Evolutionary conservation across 2,113 vertebrate species (phyloP), one percentile per base, ranked within the genome.

Genomic region (Lepisosteus oculatus): DNA sequence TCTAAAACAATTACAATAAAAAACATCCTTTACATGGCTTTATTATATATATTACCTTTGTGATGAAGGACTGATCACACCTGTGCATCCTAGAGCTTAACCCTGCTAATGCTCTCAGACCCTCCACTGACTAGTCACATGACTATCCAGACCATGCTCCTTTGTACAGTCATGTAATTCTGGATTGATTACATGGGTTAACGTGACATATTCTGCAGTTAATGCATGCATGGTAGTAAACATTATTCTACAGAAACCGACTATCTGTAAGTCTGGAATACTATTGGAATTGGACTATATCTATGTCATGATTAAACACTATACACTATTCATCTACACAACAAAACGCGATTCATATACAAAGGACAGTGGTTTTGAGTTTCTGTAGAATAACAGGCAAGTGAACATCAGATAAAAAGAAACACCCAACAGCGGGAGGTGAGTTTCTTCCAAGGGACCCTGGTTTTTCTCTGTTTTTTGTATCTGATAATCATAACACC

Each of bases 111-210:
- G 17, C 70, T 6, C 47, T 51, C 45, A 43, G 71, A 54, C 44
- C 51, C 29, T 55, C 65, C 55, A 56, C n/a, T 45, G 55, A 41
- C 41, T 56, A 65, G 44, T 55, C 42, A 79, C 83, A 82, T 80
- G 75, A 80, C 74, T 63, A 66, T 65, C 61, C 44, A 65, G n/a
- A 65, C 43, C 69, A 71, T 66, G 65, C 68, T 43, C 17, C 42
- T 43, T 11, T 51, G 55, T 43, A 29, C 12, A 56, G 63, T 42
- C 81, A 83, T 82, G 79, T 85, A 85, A 85, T 80, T 68, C 67
- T 65, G 68, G 13, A 14, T 4, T 6, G 66, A 75, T 85, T 82
- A 78, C 73, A 79, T 79, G 71, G 76, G 64, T 54, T 56, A 55
- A 43, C 65, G 61, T 42, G 65, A 63, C 8, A 68, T 14, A 65